Percentiles rank a stretch among this genome's conserved stretches.
These are phyloP conservation scores for Cygnus atratus DNA, from an alignment of 2,113 vertebrate genomes.

Conservation along the genomic window DNA sequence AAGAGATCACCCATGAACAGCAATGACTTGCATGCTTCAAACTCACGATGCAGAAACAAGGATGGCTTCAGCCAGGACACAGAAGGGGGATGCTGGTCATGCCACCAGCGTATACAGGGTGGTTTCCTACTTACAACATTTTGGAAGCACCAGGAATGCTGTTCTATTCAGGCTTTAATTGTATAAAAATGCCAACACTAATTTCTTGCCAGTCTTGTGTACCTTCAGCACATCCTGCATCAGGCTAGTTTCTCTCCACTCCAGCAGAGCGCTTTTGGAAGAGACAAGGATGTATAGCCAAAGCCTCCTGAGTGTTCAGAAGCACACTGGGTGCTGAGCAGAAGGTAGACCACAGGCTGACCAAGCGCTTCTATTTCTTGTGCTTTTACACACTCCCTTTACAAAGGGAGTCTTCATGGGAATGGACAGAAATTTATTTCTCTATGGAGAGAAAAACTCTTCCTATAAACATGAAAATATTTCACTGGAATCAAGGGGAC, in stretches of 20 bases:
- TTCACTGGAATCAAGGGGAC: neutral
- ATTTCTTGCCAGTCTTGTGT: neutral
- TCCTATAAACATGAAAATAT: neutral
- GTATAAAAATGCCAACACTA: neutral
- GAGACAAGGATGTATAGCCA: neutral
- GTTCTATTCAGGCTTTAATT: neutral
- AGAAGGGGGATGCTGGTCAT: neutral
- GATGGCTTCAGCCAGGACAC: accelerated
- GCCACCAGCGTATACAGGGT: accelerated
- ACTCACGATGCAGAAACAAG: neutral
- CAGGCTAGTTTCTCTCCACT: neutral
- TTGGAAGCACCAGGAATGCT: neutral
- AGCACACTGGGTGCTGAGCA: neutral
- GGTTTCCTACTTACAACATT: neutral
- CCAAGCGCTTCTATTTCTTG: neutral
- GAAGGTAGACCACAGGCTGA: neutral
- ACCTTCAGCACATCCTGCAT: neutral
- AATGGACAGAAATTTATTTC: neutral
- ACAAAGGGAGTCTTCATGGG: neutral
- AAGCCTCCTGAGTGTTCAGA: neutral
- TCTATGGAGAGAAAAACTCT: neutral
- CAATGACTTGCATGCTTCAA: accelerated
- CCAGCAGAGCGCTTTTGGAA: neutral
- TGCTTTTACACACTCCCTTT: neutral
- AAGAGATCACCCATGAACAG: neutral